Conservation (phyloP, 30 jellyfish, hydroid and myxozoan species). For the Mastigias papua region DNA sequence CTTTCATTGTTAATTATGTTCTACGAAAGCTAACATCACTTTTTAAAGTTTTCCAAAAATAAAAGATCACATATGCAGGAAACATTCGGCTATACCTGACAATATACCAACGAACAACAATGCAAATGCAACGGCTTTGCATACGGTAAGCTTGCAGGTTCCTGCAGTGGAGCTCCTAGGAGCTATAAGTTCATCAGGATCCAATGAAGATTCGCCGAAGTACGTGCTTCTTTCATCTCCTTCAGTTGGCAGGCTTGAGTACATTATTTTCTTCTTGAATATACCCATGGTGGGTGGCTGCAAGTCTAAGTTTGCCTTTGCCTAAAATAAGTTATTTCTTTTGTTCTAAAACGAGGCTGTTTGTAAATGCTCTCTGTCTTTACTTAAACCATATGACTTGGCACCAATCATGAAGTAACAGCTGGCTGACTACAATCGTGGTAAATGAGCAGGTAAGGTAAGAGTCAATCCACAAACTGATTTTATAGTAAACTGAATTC, state of each 20-base stretch:
- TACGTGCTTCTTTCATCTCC: constrained; percentile 45
- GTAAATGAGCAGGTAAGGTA: too few species aligned
- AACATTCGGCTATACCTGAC: background rate
- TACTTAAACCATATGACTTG: too few species aligned
- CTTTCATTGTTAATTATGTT: too few species aligned
- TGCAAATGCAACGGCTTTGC: constrained; percentile 22
- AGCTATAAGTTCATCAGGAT: background rate
- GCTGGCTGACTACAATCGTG: too few species aligned
- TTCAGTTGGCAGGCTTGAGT: constrained; percentile 29
- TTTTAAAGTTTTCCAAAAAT: too few species aligned
- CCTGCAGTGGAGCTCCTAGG: background rate
- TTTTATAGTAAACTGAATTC: too few species aligned
- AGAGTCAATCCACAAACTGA: too few species aligned
- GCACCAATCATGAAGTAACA: too few species aligned
- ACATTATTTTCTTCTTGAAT: constrained; percentile 32
- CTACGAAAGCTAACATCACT: too few species aligned
- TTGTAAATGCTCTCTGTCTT: too few species aligned
- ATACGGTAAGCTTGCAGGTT: constrained; percentile 28
- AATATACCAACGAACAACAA: constrained; percentile 1
- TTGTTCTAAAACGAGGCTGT: background rate
- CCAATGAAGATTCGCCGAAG: constrained; percentile 40
- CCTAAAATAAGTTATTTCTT: too few species aligned
- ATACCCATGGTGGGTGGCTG: constrained; percentile 11
- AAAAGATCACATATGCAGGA: background rate
- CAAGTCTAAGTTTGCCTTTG: too few species aligned